Percentiles rank a stretch among this genome's conserved stretches.
phyloP scores from a whole-genome alignment of 2,888 invertebrate genomes.

The Ophonus ardosiacus region DNA sequence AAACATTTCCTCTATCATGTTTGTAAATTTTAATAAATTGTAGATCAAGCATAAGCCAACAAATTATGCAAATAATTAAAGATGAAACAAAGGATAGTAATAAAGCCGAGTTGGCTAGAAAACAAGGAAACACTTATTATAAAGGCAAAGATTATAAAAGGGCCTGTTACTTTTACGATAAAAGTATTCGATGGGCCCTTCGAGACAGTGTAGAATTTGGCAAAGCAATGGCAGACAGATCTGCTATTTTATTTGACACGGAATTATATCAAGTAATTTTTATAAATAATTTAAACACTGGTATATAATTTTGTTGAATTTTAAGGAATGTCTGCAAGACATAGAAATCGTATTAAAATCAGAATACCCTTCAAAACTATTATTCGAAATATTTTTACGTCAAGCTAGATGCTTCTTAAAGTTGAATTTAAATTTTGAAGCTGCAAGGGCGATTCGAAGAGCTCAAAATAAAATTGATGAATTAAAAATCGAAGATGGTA shows the following conservation, averaged over 20 bases:
- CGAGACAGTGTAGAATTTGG: constrained; percentile 78
- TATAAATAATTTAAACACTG: not conserved
- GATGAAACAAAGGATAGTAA: not conserved
- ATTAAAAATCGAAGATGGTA: not conserved
- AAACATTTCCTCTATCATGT: not conserved
- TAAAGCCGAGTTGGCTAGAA: not conserved
- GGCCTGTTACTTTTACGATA: constrained; percentile 74
- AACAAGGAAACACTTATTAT: not conserved
- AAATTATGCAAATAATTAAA: not conserved
- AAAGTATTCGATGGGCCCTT: constrained; percentile 80
- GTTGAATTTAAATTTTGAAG: constrained; percentile 24
- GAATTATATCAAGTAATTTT: constrained; percentile 77
- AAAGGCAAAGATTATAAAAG: not conserved
- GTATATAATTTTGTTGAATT: not conserved
- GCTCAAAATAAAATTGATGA: constrained; percentile 4
- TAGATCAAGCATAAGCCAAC: not conserved
- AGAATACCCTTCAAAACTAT: constrained; percentile 31
- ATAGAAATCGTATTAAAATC: constrained; percentile 10
- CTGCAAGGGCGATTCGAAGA: constrained; percentile 1
- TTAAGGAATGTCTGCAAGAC: constrained; percentile 43
- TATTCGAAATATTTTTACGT: constrained; percentile 30
- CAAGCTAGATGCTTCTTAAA: constrained; percentile 45
- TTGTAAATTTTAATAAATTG: not conserved
- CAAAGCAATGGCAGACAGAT: constrained; percentile 83
- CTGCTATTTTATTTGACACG: constrained; percentile 81